Evolutionary conservation across 2,797 vertebrate genomes (phyloP), one percentile per base, ranked within the genome.

Genomic region (Siniperca undulata): DNA sequence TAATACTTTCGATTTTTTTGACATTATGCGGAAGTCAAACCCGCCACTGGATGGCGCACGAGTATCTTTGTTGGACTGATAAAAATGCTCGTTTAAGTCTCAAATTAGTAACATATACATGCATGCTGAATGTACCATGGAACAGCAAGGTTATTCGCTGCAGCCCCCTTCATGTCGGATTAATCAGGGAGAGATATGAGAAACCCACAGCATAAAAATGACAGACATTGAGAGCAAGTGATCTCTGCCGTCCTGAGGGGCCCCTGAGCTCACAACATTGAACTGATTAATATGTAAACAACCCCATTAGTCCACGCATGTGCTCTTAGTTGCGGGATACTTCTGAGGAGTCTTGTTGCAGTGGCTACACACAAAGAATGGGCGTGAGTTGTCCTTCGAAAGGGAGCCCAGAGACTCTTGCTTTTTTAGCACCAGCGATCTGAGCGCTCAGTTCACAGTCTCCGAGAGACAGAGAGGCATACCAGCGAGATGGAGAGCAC

Each of bases 321-420:
- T 89, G 73, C 84, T 88, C 77, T 91, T 85, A 87, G 88, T 85
- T 85, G 85, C 67, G 65, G 77, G 79, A 72, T 77, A 90, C 89
- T 91, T 89, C 67, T 76, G 86, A 76, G 34, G 77, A 92, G 86
- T 84, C 79, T 77, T 56, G 67, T 88, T 87, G 90, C 83, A 77
- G 84, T 66, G 86, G 82, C 83, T 83, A 60, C 94, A 95, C 94
- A 94, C 94, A 95, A 95, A 96, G 94, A 95, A 95, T 95, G 97
- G 96, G 97, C 96, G 95, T 97, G 96, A 96, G 87, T 93, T 92
- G 88, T 90, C 91, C 82, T 87, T 94, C 86, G 91, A 93, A 95
- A 95, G 96, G 95, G 95, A 95, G 92, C 93, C 94, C 94, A 95
- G 95, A 93, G 95, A 96, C 91, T 94, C 90, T 87, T 93, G 93